Evolutionary conservation across 2,888 invertebrate species (phyloP), one percentile per base, ranked within the genome.

Genomic region (Folsomia candida): DNA sequence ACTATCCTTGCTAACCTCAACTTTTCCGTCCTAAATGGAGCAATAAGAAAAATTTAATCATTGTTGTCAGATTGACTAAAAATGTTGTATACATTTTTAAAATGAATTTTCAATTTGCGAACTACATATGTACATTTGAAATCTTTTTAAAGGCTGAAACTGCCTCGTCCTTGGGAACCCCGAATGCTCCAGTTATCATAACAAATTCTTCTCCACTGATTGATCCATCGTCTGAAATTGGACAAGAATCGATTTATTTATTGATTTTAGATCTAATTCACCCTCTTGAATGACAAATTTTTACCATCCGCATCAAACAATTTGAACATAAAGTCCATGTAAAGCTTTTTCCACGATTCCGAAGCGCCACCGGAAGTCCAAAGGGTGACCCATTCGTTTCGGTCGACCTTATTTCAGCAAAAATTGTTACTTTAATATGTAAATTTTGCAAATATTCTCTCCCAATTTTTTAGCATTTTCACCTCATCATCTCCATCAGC

Each of bases 311-410:
- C 91, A 81, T 94, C 94, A 82, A 94, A 93, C 81, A 94, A 87
- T 82, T 93, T 91, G 84, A 94, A 94, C 91, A 94, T 93, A 85
- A 94, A 93, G 82, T 91, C 89, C 88, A 92, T 89, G 84, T 94
- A 94, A 80, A 88, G 88, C 81, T 90, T 89, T 84, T 94, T 94
- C 94, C 94, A 94, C 80, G 92, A 91, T 77, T 89, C 89, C n/a
- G 6, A 6, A 74, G 89, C 89, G 0, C 92, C 91, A n/a, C n/a
- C 20, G 81, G 90, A 89, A 81, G 92, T 90, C 94, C 94, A 94
- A 92, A 94, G 92, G 71, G 89, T 88, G 80, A 90, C 89, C 94
- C 94, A 94, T 83, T 94, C 94, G 71, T 93, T 93, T 57, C 92
- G 90, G 79, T 93, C 93, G 47, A 94, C 92, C 90, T 94, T 54